Evolutionary conservation across 2,888 invertebrate species (phyloP), one percentile per base, ranked within the genome.

Genomic region (Tinea pellionella): DNA sequence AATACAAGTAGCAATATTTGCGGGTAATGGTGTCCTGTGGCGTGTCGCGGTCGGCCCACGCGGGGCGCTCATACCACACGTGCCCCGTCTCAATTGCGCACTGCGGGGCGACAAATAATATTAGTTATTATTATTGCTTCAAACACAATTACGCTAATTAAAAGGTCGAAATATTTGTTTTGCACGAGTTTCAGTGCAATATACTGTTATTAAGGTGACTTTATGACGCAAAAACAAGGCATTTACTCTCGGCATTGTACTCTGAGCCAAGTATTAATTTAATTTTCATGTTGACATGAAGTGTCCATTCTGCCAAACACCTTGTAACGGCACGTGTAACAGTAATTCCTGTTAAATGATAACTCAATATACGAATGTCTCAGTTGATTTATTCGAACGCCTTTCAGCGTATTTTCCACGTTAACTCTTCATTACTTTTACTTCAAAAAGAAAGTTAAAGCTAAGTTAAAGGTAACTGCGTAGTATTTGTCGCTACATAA

Each of bases 41-140:
- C 41, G 41, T 41, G 24, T 41, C 4, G 41, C 41, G 41, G 41
- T 41, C 24, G 24, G 41, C 12, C 41, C 41, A 41, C 41, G 41
- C 41, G 41, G 41, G 41, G 41, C 12, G 41, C 41, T 41, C 8
- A 13, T 41, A 8, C 12, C 24, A 24, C 24, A 24, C 24, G 24
- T 24, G 24, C 24, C n/a, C 24, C 24, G 24, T 24, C 37, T 1
- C 12, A 42, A 19, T 24, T 13, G 61, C 59, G 61, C 59, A 19
- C 59, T n/a, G 53, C 60, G 19, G 43, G 57, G 15, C 30, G 11
- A 63, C 61, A 63, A 63, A 51, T 61, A 60, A 63, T 59, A 47
- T 59, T 16, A 37, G 24, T 24, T 59, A 24, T 59, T 57, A 55
- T 58, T 58, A 59, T 59, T 47, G 59, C 59, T 37, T 47, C 37